Conservation (phyloP, 2,113 vertebrate species). For the Mormoops blainvillei region DNA sequence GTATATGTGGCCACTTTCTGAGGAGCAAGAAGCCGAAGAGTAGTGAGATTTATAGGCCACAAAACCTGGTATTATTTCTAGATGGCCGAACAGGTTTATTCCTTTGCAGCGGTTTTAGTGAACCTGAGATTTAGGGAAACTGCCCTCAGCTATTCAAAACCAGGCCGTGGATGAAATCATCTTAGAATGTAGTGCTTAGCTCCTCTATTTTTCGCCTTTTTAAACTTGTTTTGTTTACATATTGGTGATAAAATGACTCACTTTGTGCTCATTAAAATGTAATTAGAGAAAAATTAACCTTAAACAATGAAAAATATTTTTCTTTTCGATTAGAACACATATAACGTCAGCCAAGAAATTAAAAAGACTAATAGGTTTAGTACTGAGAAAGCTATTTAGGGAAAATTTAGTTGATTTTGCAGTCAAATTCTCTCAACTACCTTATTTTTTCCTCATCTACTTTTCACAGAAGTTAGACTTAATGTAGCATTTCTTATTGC, state of each 20-base stretch:
- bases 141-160: background rate
- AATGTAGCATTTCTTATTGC: background rate
- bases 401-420: background rate
- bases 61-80: background rate
- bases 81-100: background rate
- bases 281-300: slow-evolving; percentile 11
- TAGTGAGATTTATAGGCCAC: background rate
- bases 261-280: slow-evolving; percentile 11
- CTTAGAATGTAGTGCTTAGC: background rate
- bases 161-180: background rate
- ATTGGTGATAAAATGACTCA: background rate
- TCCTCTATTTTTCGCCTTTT: background rate
- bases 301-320: background rate
- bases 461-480: slow-evolving; percentile 44
- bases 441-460: background rate
- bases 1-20: background rate
- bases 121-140: background rate
- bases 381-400: background rate
- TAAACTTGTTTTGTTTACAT: background rate
- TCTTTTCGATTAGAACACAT: background rate
- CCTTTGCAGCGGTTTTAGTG: background rate
- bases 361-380: background rate
- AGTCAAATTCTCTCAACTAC: background rate
- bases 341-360: slow-evolving; percentile 5
- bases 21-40: background rate